A percentile compares a stretch with the other conserved stretches of the same genome.
phyloP scores from a whole-genome alignment of 2,888 invertebrate genomes.

The Eucera pruinosa region DNA sequence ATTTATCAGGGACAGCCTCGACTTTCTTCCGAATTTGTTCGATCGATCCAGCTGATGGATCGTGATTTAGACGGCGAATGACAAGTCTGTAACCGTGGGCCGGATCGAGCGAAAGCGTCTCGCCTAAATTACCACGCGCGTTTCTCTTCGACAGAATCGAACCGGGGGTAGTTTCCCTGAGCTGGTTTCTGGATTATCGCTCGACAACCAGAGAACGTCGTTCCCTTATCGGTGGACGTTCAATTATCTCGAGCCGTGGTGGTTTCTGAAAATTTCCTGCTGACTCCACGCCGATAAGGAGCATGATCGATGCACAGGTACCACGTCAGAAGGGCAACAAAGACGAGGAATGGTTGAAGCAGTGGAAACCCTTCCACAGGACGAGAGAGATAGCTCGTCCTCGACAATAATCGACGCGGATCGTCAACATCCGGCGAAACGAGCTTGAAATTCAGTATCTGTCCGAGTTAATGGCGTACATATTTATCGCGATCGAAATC shows the following conservation, averaged over 20 bases:
- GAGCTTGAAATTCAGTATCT: constrained; percentile 25
- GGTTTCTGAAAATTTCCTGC: constrained; percentile 43
- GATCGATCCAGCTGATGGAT: constrained; percentile 64
- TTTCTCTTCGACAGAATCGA: not conserved
- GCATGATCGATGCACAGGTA: constrained; percentile 58
- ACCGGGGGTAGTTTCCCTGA: constrained; percentile 1
- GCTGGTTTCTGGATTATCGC: constrained; percentile 34
- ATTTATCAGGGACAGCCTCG: constrained; percentile 64
- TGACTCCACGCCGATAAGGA: constrained; percentile 38
- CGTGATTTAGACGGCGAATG: constrained; percentile 58
- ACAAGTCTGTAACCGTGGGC: constrained; percentile 44
- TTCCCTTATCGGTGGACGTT: constrained; percentile 41
- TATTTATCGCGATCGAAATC: constrained; percentile 54
- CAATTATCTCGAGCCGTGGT: constrained; percentile 32
- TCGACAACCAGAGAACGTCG: constrained; percentile 30
- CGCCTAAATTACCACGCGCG: constrained; percentile 33
- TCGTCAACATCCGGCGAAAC: constrained; percentile 33
- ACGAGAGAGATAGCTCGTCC: not conserved
- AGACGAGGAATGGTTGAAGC: too few relatives aligned
- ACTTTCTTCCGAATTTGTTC: constrained; percentile 71
- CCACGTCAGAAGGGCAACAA: not conserved
- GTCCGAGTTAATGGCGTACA: constrained; percentile 39
- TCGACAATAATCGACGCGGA: constrained; percentile 38
- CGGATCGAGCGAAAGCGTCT: constrained; percentile 32
- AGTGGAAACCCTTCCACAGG: not conserved